Conservation (phyloP, 2,797 vertebrate genomes). For the Masticophis lateralis region DNA sequence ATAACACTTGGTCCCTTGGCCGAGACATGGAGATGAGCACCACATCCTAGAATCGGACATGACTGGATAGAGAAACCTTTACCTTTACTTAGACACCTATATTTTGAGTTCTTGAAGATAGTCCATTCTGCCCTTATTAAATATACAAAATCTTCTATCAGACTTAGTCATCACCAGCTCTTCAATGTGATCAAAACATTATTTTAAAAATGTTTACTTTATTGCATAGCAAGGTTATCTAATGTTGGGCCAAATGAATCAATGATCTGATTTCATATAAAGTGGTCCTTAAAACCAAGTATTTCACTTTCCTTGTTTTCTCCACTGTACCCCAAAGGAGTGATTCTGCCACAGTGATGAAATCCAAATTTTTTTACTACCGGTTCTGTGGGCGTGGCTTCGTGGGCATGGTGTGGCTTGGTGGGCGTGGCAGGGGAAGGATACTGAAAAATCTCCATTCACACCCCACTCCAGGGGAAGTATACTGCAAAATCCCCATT, state of each 20-base stretch:
- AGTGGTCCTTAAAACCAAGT: background rate
- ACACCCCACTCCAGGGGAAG: too few relatives aligned
- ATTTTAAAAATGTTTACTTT: background rate
- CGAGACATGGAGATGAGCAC: too few relatives aligned
- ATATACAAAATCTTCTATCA: background rate
- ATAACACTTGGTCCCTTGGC: too few relatives aligned
- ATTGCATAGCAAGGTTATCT: background rate
- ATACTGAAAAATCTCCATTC: too few relatives aligned
- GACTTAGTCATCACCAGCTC: background rate
- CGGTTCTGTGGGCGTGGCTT: too few relatives aligned
- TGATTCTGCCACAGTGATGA: background rate
- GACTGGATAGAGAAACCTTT: too few relatives aligned
- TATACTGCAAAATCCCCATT: too few relatives aligned
- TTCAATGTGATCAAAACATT: background rate
- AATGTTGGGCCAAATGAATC: background rate
- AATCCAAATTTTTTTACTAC: too few relatives aligned
- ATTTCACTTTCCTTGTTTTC: background rate
- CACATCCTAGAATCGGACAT: too few relatives aligned
- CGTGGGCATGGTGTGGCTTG: too few relatives aligned
- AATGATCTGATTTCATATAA: background rate
- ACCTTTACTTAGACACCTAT: background rate
- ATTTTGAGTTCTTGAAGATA: background rate
- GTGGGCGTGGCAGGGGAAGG: too few relatives aligned
- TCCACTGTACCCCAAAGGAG: background rate
- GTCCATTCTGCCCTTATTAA: background rate